A percentile compares a stretch with the other conserved stretches of the same genome.
Evolutionary conservation across 2,113 vertebrate genomes (phyloP).

Genomic region (Oreotragus oreotragus): DNA sequence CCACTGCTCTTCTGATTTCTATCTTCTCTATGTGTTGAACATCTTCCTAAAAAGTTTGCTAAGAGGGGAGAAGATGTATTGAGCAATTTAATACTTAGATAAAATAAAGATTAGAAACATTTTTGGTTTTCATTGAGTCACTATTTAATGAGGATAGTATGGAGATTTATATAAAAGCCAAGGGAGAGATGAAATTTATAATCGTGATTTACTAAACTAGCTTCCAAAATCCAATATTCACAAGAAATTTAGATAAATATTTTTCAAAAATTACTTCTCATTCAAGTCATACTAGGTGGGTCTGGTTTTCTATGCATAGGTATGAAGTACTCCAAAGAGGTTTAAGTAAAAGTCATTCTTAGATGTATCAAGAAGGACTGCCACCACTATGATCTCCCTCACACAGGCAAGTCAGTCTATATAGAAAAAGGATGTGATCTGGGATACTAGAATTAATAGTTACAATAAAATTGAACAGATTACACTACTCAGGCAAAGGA

Average conservation of each 20-base stretch:
- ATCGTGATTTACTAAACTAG: neutral
- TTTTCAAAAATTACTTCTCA: neutral
- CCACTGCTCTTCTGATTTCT: neutral
- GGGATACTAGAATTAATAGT: neutral
- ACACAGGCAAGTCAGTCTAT: neutral
- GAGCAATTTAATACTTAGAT: neutral
- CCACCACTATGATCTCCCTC: neutral
- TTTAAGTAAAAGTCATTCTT: neutral
- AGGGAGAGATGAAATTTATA: neutral
- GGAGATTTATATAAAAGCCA: neutral
- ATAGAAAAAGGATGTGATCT: neutral
- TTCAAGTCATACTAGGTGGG: neutral
- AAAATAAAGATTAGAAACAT: neutral
- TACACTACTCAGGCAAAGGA: neutral
- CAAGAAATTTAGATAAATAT: neutral
- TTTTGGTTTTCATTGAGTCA: neutral
- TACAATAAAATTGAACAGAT: neutral
- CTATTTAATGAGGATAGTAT: neutral
- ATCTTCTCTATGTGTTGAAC: neutral
- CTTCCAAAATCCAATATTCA: neutral
- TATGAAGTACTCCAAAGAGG: neutral
- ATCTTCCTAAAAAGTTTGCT: neutral
- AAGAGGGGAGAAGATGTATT: neutral
- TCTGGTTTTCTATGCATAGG: neutral
- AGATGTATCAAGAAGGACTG: neutral